Percentiles rank a stretch among this genome's conserved stretches.
phyloP scores from a whole-genome alignment of 2,888 invertebrate genomes.

The Dilophus febrilis region DNA sequence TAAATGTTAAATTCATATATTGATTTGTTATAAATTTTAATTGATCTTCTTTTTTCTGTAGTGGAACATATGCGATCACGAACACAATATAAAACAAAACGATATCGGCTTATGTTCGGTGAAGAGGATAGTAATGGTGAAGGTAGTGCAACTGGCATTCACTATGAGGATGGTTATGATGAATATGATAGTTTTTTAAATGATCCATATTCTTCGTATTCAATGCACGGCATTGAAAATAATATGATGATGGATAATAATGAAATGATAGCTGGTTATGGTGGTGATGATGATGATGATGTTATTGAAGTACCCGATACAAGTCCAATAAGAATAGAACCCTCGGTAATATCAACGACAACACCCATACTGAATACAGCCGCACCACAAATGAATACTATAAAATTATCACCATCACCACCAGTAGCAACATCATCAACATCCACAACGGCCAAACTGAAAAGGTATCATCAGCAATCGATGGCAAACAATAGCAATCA shows the following conservation, averaged over 20 bases:
- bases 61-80: slow-evolving; percentile 30
- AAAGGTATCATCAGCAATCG: neutral
- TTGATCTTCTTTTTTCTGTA: slow-evolving; percentile 9
- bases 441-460: slow-evolving; percentile 23
- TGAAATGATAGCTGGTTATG: no score
- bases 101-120: neutral
- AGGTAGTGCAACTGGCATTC: no score
- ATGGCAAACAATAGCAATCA: neutral
- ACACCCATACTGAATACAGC: slow-evolving; percentile 1
- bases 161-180: slow-evolving; percentile 1
- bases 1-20: neutral
- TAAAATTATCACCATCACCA: slow-evolving; percentile 1
- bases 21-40: neutral
- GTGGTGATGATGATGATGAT: neutral
- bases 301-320: neutral
- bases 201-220: no score
- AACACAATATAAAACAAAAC: slow-evolving; percentile 16
- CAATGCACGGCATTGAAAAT: no score
- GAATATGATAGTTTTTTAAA: neutral
- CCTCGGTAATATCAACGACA: neutral
- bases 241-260: no score
- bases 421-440: slow-evolving; percentile 2
- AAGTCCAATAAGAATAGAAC: neutral
- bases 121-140: no score
- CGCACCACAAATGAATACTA: no score